Percentiles rank a stretch among this genome's conserved stretches.
phyloP scores from a whole-genome alignment of 35 echinoderm and acorn worm genomes.

The Strongylocentrotus purpuratus region DNA sequence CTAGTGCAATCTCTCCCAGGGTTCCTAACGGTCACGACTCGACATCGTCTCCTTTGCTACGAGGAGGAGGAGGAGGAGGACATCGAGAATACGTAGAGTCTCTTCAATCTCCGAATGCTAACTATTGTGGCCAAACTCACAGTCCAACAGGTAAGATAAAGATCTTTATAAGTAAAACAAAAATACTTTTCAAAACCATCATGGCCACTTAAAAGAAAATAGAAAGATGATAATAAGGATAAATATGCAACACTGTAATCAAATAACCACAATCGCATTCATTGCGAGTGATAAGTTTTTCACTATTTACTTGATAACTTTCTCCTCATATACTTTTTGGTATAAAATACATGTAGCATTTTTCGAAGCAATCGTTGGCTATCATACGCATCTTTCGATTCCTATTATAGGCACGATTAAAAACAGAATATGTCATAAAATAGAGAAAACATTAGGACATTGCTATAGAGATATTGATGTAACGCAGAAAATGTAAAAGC shows the following conservation, averaged over 20 bases:
- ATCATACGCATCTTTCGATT: too few species aligned
- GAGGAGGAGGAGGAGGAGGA: not conserved
- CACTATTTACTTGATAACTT: too few species aligned
- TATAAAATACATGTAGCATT: too few species aligned
- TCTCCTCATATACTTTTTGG: too few species aligned
- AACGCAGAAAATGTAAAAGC: too few species aligned
- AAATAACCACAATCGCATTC: not conserved
- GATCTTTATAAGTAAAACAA: not conserved
- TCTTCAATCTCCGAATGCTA: not conserved
- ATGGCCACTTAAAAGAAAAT: not conserved
- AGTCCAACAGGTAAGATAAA: constrained; percentile 30
- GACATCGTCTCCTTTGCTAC: not conserved
- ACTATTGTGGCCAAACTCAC: not conserved
- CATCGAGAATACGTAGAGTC: constrained; percentile 1
- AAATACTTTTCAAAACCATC: not conserved
- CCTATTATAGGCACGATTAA: too few species aligned
- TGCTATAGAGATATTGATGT: too few species aligned
- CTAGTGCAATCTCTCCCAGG: constrained; percentile 33
- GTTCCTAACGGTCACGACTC: constrained; percentile 18
- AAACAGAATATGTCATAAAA: too few species aligned
- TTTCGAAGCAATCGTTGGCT: too few species aligned
- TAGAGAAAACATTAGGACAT: too few species aligned
- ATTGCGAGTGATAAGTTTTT: not conserved
- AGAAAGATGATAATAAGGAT: not conserved
- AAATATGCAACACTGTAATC: not conserved